phyloP scores from a whole-genome alignment of 2,797 vertebrate species.

The Karalla daura region DNA sequence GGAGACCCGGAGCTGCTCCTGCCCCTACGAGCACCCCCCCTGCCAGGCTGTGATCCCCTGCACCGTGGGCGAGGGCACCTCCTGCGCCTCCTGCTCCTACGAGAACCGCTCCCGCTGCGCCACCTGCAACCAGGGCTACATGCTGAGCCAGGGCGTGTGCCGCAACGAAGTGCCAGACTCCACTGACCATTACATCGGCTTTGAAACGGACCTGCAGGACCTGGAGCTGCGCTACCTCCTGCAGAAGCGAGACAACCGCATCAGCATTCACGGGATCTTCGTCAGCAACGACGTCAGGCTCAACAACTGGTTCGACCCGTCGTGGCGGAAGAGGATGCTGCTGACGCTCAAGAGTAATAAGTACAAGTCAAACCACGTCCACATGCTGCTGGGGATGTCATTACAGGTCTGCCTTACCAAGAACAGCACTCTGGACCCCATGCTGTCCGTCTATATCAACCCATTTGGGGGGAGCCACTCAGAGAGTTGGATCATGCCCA shows the following conservation, averaged over 20 bases:
- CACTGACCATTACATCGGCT: slow-evolving; percentile 96
- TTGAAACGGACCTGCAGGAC: slow-evolving; percentile 96
- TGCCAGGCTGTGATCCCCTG: slow-evolving; percentile 92
- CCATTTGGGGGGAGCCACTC: slow-evolving; percentile 99
- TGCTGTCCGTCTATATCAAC: slow-evolving; percentile 95
- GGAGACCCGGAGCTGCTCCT: slow-evolving; percentile 91
- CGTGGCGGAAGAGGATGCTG: slow-evolving; percentile 96
- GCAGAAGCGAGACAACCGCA: slow-evolving; percentile 90
- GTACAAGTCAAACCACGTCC: slow-evolving; percentile 95
- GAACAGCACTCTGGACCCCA: slow-evolving; percentile 96
- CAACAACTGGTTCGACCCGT: slow-evolving; percentile 98
- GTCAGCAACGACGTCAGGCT: slow-evolving; percentile 98
- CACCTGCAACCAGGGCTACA: slow-evolving; percentile 91
- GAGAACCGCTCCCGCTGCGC: slow-evolving; percentile 96
- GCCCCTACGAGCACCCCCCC: slow-evolving; percentile 90
- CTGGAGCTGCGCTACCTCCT: slow-evolving; percentile 92
- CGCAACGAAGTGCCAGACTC: slow-evolving; percentile 95
- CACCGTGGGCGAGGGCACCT: slow-evolving; percentile 88
- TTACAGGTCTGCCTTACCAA: slow-evolving; percentile 97
- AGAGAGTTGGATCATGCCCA: slow-evolving; percentile 98
- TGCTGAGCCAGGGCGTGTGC: slow-evolving; percentile 94
- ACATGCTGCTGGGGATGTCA: slow-evolving; percentile 97
- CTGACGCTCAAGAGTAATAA: slow-evolving; percentile 98
- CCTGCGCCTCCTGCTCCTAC: slow-evolving; percentile 90
- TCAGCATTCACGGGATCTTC: slow-evolving; percentile 94